Evolutionary conservation across 2,113 vertebrate species (phyloP), one percentile per base, ranked within the genome.

Genomic region (Sardina pilchardus): DNA sequence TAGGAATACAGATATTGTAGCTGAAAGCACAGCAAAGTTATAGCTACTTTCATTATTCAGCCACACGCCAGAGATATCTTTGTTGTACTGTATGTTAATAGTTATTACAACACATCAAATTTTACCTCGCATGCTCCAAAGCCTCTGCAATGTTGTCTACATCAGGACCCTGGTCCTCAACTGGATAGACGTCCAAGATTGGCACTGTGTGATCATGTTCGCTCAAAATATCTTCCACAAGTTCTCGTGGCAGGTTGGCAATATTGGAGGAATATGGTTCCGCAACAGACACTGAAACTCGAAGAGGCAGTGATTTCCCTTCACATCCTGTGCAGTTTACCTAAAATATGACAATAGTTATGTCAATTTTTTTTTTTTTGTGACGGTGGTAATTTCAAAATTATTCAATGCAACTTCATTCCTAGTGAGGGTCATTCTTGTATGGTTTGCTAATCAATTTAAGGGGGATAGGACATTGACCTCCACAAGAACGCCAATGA

Each of bases 231-330:
- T 94, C 89, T 63, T 91, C 86, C 75, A 94, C 88, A 81, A 93
- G 45, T 42, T 92, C 85, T 87, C 92, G 90, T 63, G 91, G 85
- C 81, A 90, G 91, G 81, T 93, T 95, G 81, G 93, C 90, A 83
- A 94, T 92, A 83, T 92, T 91, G 44, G 92, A 94, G 44, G 93
- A 92, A 88, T 93, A 93, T 1, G 91, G 91, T 86, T 95, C 92
- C 30, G 87, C 93, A 85, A 94, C 87, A 84, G 91, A 88, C 56
- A 91, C 14, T 0, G 88, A 90, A 26, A 91, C 90, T 90, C 90
- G 93, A 84, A 94, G 93, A 81, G 88, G 91, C 85, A 90, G 85
- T 0, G 50, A 85, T 80, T 89, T 88, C 83, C 87, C 90, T 81
- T 91, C 90, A 67, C 19, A 81, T 21, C 84, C 88, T 56, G 91